phyloP scores from a whole-genome alignment of 1,140 invertebrate genomes.

The Papilio xuthus region DNA sequence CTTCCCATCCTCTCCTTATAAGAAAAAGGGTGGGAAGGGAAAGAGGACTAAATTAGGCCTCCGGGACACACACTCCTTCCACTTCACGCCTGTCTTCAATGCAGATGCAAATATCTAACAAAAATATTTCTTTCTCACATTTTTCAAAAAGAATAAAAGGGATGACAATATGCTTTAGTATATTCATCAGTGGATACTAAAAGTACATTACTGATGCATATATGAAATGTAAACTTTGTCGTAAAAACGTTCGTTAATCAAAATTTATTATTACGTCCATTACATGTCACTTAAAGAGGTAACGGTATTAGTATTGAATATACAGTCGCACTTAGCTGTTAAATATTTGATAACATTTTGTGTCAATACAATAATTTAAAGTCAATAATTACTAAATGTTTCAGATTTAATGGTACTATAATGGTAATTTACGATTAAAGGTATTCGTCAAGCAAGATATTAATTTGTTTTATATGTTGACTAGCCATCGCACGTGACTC shows the following conservation, averaged over 20 bases:
- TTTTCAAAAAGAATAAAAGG: not conserved
- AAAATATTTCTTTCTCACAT: not conserved
- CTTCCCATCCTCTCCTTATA: too few species aligned
- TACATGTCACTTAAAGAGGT: not conserved
- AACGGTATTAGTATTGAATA: not conserved
- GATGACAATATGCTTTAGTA: not conserved
- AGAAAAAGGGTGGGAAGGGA: too few species aligned
- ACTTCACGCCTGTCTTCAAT: too few species aligned
- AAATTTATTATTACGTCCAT: conserved; percentile 17
- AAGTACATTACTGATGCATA: not conserved
- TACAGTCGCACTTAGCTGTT: conserved; percentile 8
- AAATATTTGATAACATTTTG: not conserved
- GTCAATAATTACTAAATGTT: not conserved
- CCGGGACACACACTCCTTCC: too few species aligned
- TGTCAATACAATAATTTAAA: not conserved
- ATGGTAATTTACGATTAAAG: not conserved
- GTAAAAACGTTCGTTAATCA: conserved; percentile 11
- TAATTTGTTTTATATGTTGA: not conserved
- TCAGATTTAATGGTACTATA: not conserved
- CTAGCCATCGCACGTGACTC: too few species aligned
- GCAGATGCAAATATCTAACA: too few species aligned
- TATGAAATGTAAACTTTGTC: not conserved
- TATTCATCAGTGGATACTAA: not conserved
- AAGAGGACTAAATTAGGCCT: too few species aligned
- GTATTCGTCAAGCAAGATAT: not conserved